Evolutionary conservation across 2,797 vertebrate genomes (phyloP).

Genomic region (Periparus ater): DNA sequence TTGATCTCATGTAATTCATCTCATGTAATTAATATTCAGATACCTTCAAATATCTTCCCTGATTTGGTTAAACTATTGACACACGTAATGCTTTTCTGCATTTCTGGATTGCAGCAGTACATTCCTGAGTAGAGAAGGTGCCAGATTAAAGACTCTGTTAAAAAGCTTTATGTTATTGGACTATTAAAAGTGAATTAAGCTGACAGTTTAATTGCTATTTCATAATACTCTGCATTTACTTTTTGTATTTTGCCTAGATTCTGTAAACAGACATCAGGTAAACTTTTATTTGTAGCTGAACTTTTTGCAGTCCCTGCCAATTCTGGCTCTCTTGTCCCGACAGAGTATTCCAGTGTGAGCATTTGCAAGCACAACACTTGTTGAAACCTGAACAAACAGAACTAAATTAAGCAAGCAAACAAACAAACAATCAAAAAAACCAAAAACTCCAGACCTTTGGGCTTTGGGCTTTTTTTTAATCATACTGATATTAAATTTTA

Average conservation of each 20-base stretch:
- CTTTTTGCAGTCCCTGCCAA: neutral
- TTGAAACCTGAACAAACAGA: neutral
- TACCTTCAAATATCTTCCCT: neutral
- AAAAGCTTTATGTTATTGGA: neutral
- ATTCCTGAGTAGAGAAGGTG: neutral
- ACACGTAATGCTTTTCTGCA: neutral
- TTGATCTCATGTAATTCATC: neutral
- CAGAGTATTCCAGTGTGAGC: neutral
- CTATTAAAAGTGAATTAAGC: neutral
- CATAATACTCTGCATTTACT: neutral
- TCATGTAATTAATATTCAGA: too few relatives aligned
- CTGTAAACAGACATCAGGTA: slow-evolving; percentile 22
- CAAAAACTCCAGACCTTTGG: too few relatives aligned
- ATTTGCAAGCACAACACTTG: neutral
- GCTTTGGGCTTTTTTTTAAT: neutral
- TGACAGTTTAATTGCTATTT: slow-evolving; percentile 8
- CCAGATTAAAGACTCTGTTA: neutral
- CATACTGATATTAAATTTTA: neutral
- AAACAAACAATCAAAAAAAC: too few relatives aligned
- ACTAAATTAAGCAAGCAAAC: neutral
- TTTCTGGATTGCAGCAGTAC: slow-evolving; percentile 16
- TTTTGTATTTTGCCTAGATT: neutral
- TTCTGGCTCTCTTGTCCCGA: neutral
- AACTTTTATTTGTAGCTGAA: slow-evolving; percentile 16
- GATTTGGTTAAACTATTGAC: slow-evolving; percentile 18